Evolutionary conservation across 2,888 invertebrate genomes (phyloP), one percentile per base, ranked within the genome.

Genomic region (Itoplectis maculator): DNA sequence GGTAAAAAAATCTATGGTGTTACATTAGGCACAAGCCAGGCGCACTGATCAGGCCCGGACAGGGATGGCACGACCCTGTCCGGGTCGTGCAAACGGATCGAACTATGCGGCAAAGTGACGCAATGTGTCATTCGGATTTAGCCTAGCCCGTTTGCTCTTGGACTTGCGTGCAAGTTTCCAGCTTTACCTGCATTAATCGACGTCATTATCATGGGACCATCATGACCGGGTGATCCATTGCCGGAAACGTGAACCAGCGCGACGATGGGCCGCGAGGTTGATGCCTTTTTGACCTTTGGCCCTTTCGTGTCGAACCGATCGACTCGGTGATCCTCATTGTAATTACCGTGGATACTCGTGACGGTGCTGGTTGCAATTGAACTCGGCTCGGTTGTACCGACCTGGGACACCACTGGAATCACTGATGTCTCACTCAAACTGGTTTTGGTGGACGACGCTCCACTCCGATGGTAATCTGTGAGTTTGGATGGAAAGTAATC

Each of bases 231-330:
- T 54, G 75, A 78, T 45, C 81, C 79, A 61, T 86, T 86, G 65
- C 82, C 84, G 69, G 84, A 82, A 70, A 86, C 84, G 78, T 78
- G 85, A 70, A 86, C 80, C 15, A 86, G 83, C 47, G 85, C 82
- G 73, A 86, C 78, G 54, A 86, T 80, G 45, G 85, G 84, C 13
- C 80, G 61, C 8, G 80, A 66, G 74, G 84, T 81, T 70, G 84
- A 82, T 73, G 85, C 79, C 63, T 83, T 82, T 69, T 84, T 82
- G 68, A 79, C 63, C 83, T 76, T 79, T 74, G 80, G 75, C 73
- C 73, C 70, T 79, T 75, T 79, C 74, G 70, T 61, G 74, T 79
- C 79, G 65, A 66, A 70, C 65, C 79, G 70, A 61, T 79, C 82
- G 69, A 79, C 74, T 79, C 75, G 63, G 59, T 79, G 82, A 40